A percentile compares a stretch with the other conserved stretches of the same genome.
Evolutionary conservation across 2,888 invertebrate genomes (phyloP).

Genomic region (Prosapia bicincta): DNA sequence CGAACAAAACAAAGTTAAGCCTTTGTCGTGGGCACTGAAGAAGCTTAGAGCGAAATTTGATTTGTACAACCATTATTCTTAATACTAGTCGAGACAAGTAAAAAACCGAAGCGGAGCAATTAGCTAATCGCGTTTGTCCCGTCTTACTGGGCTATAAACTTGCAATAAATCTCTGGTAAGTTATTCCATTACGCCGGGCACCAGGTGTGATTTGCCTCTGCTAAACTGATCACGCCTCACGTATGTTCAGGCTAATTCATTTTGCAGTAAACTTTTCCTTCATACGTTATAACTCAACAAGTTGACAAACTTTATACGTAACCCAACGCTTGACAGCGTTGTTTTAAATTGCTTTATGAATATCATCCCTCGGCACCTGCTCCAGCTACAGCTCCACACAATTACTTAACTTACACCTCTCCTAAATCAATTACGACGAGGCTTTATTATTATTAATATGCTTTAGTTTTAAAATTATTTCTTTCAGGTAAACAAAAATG

Average conservation of each 20-base stretch:
- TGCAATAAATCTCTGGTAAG: slow-evolving; percentile 18
- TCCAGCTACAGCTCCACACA: too few species aligned
- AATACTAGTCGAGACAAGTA: not conserved
- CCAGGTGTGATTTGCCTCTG: not conserved
- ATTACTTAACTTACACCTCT: too few species aligned
- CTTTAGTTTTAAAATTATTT: too few species aligned
- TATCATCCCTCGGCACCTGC: not conserved
- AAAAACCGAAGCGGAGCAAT: slow-evolving; percentile 19
- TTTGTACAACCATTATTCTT: not conserved
- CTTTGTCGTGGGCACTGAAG: too few species aligned
- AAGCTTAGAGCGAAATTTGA: not conserved
- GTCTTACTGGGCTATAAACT: too few species aligned
- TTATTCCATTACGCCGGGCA: not conserved
- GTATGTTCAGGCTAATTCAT: slow-evolving; percentile 3
- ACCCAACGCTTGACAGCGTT: not conserved
- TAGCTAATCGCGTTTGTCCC: slow-evolving; percentile 33
- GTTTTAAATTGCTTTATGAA: not conserved
- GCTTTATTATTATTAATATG: too few species aligned
- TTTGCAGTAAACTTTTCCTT: not conserved
- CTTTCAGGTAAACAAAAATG: too few species aligned
- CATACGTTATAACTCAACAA: slow-evolving; percentile 10
- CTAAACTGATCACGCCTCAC: not conserved
- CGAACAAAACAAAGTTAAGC: too few species aligned
- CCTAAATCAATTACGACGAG: too few species aligned
- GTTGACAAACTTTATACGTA: not conserved